phyloP scores from a whole-genome alignment of 1,140 invertebrate species.

The Scaptomyza graminum region DNA sequence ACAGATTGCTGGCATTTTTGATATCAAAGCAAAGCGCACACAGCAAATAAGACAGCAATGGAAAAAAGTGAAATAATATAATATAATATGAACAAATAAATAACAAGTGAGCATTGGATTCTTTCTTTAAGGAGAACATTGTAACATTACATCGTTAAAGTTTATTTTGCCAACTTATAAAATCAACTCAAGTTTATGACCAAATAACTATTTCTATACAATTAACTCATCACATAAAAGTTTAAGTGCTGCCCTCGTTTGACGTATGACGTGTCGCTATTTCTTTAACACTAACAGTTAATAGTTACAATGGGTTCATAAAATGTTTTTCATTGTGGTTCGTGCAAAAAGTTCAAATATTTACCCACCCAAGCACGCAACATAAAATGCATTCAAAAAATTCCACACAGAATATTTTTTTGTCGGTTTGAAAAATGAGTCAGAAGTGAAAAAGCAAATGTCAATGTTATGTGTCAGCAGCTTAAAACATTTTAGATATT shows the following conservation, averaged over 20 bases:
- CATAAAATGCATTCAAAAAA: constrained; percentile 44
- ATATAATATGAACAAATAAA: constrained; percentile 6
- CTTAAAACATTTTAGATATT: constrained; percentile 49
- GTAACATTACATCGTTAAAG: too few relatives aligned
- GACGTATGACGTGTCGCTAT: not conserved
- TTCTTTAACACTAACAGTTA: not conserved
- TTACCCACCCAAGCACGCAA: constrained; percentile 21
- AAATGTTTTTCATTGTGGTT: constrained; percentile 20
- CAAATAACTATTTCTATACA: not conserved
- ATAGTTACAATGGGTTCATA: constrained; percentile 1
- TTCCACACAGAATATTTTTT: constrained; percentile 21
- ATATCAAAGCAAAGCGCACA: constrained; percentile 50
- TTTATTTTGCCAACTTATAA: too few relatives aligned
- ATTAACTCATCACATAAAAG: not conserved
- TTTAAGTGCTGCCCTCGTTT: not conserved
- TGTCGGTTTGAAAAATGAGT: constrained; percentile 40
- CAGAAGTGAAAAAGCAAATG: constrained; percentile 42
- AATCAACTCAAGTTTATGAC: too few relatives aligned
- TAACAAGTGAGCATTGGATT: constrained; percentile 7
- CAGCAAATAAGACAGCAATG: constrained; percentile 25
- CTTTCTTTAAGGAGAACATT: not conserved
- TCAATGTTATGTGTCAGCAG: constrained; percentile 55
- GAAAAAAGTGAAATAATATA: not conserved
- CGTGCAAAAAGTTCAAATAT: not conserved
- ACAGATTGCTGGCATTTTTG: constrained; percentile 76